A percentile compares a stretch with the other conserved stretches of the same genome.
Evolutionary conservation across 2,113 vertebrate species (phyloP).

Genomic region (rabbit (Oryctolagus cuniculus)): DNA sequence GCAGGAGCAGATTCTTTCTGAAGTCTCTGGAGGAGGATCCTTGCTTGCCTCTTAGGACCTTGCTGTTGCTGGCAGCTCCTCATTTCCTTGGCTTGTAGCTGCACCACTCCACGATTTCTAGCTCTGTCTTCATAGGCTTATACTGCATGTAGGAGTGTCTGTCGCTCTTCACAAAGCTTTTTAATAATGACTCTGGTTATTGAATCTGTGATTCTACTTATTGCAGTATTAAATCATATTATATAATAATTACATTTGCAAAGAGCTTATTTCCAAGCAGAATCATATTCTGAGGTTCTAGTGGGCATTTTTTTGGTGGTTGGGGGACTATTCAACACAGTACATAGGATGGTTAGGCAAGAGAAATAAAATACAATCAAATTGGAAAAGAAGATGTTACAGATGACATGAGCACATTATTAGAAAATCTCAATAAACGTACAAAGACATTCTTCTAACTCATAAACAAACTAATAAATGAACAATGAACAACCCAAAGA

Average conservation of each 20-base stretch:
- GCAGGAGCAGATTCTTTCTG: not conserved
- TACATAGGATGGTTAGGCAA: not conserved
- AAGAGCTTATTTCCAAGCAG: not conserved
- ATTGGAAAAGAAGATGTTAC: not conserved
- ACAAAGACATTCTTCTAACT: not conserved
- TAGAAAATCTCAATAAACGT: not conserved
- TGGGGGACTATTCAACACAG: not conserved
- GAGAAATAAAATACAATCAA: not conserved
- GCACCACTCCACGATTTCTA: not conserved
- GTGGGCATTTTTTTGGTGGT: not conserved
- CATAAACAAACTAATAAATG: not conserved
- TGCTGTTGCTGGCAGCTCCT: not conserved
- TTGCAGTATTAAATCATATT: not conserved
- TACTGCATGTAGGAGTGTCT: not conserved
- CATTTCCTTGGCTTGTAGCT: not conserved
- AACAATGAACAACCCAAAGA: not conserved
- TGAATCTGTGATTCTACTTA: not conserved
- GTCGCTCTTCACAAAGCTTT: not conserved
- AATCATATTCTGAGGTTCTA: not conserved
- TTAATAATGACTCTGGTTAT: not conserved
- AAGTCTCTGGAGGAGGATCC: no score
- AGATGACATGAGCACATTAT: not conserved
- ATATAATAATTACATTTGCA: not conserved
- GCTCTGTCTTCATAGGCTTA: not conserved
- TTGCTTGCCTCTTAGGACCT: not conserved